Evolutionary conservation across 2,888 invertebrate genomes (phyloP).

Genomic region (Hypomecis atomaria): DNA sequence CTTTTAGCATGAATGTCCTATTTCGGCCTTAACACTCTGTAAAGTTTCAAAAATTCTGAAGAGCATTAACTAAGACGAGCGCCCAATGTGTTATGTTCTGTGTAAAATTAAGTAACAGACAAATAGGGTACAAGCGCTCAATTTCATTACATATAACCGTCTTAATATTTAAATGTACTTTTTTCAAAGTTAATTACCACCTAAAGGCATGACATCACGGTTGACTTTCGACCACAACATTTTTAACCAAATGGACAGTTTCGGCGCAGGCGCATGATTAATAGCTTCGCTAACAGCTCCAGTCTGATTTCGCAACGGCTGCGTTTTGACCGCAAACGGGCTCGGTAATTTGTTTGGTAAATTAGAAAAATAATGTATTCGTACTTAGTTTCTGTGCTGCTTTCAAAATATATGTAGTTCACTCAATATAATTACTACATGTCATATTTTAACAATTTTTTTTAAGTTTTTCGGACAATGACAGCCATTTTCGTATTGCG

Average conservation of each 20-base stretch:
- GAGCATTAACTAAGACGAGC: no score
- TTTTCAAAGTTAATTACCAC: constrained; percentile 50
- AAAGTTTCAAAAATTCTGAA: no score
- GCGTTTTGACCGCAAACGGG: constrained; percentile 33
- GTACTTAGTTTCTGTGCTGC: background rate
- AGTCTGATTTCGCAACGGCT: constrained; percentile 63
- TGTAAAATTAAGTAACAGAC: background rate
- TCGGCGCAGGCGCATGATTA: constrained; percentile 65
- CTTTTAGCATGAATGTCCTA: no score
- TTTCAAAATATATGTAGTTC: background rate
- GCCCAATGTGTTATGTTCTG: no score
- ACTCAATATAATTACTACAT: no score
- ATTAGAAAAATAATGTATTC: constrained; percentile 39
- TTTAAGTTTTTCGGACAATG: no score
- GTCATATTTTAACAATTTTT: no score
- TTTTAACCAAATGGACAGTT: constrained; percentile 72
- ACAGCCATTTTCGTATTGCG: no score
- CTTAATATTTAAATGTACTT: background rate
- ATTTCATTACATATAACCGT: background rate
- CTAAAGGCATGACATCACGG: constrained; percentile 56
- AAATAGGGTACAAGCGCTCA: background rate
- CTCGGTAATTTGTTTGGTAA: constrained; percentile 32
- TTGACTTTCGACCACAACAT: constrained; percentile 57
- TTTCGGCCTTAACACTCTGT: no score
- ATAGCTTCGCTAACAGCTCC: constrained; percentile 68